Base-by-base conservation (phyloP, 2,797 vertebrate genomes). In the Acipenser transmontanus region DNA sequence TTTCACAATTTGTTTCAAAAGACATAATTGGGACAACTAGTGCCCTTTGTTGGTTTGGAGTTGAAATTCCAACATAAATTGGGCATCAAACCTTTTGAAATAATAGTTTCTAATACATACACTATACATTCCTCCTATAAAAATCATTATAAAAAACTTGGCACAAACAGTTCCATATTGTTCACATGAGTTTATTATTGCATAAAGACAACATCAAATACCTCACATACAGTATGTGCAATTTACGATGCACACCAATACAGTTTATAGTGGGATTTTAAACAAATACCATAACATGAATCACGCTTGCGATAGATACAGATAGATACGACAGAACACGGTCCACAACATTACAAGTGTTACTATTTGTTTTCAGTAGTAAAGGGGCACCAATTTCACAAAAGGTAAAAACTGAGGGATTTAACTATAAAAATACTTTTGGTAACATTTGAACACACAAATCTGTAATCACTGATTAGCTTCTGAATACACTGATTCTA, bases 161-260 rank as follows among this genome's bases (percentile, higher is more conserved):
- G 34, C 34, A 34, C 34, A 34, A 34, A 34, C 34, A 34, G 34
- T 34, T 34, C 34, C 34, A 34, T 34, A 34, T 34, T 34, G 68
- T 81, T 70, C 82, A 85, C 75, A 61, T 79, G 87, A 83, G 82
- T 92, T 92, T 88, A 96, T 95, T 96, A 94, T 94, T 96, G 91
- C 83, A 89, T 84, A 90, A 89, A 84, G 83, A 87, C 86, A 87
- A 92, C 89, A 87, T 84, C 89, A 91, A 92, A 82, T 82, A 87
- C 78, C 88, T 91, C 88, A 82, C 89, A 89, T 87, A 88, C 81
- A 82, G 34, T 34, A 81, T 89, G 78, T 88, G 86, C 81, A 89
- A 80, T 83, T 83, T 78, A 88, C 69, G 83, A 82, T 84, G 82
- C 85, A 89, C 83, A 73, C 78, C 70, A 34, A 4, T 34, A 4